Base-by-base conservation (phyloP, 1,140 invertebrate genomes). In the Chionoecetes opilio region DNA sequence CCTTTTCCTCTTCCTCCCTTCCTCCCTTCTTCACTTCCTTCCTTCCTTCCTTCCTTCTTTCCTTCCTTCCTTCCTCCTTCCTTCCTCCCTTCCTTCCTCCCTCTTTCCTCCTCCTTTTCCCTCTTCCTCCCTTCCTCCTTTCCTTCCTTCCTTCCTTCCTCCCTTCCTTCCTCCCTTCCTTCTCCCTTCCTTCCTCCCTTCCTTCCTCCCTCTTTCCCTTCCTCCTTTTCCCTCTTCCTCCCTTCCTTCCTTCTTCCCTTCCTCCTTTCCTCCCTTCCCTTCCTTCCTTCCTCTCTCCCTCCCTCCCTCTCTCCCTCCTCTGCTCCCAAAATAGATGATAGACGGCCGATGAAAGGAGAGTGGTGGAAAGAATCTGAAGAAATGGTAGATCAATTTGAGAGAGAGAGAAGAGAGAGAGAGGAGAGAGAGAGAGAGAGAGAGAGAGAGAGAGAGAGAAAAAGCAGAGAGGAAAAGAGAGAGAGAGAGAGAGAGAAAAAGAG, bases 401-500 rank as follows among this genome's bases (percentile, higher is more conserved):
- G 63, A 75, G 63, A 75, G 63, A 75, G 63, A n/a, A 63, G 53
- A 63, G 53, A 63, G 53, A 63, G 53, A 63, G 53, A 63, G 53
- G 63, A 75, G 63, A 75, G 63, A 75, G 63, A 75, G 63, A 75
- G 63, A 75, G 63, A 75, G 63, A 75, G 63, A 75, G 63, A 75
- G 63, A 75, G 63, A 75, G 63, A 75, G 63, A 75, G 11, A n/a
- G 63, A 26, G 63, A 21, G 6, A n/a, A 6, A 26, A 75, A 26
- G 14, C 5, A 8, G 63, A n/a, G n/a, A 75, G 63, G 53, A 21
- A 26, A 21, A 63, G 53, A 63, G 53, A 63, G 53, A 63, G 53
- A 63, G 53, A 63, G 53, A 75, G 63, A 75, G 63, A 75, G 63
- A 75, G 63, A 75, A 26, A 75, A 26, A 75, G 63, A 75, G 63